Base-by-base conservation (phyloP, 2,113 vertebrate species). In the Pomatorhinus ruficollis region DNA sequence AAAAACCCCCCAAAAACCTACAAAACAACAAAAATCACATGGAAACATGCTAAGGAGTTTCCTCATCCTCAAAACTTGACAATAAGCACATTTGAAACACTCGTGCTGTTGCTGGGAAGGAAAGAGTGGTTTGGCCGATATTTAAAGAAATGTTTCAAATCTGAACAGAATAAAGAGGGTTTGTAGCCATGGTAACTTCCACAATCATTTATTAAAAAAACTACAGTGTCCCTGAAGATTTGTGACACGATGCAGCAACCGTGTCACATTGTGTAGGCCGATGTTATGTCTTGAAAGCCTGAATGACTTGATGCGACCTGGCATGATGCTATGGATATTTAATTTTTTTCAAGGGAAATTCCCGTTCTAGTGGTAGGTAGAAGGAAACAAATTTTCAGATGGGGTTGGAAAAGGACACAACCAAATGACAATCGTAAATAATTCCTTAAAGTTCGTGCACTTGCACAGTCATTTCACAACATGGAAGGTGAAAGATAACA, bases 141-240 rank as follows among this genome's bases (percentile, higher is more conserved):
- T 79, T 79, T 68, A 15, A n/a, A 60, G 21, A 64, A 92, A 47
- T 24, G 14, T 68, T 96, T 92, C 80, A 82, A 68, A 89, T 83
- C 37, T 35, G 40, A 84, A 20, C 23, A 76, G 77, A 93, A 93
- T 68, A 52, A 91, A 49, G 57, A 59, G 60, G n/a, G 66, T 93
- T 84, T 95, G 91, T 95, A 94, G 65, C 74, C 84, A 97, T 94
- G 91, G 94, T 61, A 79, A 96, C 93, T 79, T 96, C 94, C 42
- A 93, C 72, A 91, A 87, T 82, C 4, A 82, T 95, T 95, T 94
- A 83, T 77, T 30, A 17, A 84, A 84, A 84, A 89, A 83, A 22
- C 21, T 30, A 15, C 69, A 92, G 57, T 80, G 85, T 61, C 89
- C 85, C 84, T 94, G 65, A 95, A 96, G 87, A 76, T 65, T 95